Evolutionary conservation across 2,888 invertebrate genomes (phyloP).

Genomic region (Uropetala carovei): DNA sequence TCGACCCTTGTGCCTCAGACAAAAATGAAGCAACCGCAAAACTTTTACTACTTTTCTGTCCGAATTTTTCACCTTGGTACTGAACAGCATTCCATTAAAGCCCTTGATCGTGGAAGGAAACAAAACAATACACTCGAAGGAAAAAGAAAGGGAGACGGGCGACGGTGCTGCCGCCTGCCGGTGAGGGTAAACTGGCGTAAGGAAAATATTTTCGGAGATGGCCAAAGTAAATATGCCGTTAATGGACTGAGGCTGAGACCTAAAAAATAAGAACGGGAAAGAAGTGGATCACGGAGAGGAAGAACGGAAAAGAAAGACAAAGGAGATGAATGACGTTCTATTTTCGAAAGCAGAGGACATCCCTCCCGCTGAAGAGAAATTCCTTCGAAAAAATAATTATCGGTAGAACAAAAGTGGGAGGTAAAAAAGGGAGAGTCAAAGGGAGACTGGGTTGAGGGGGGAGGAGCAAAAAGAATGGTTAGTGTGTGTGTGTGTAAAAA

Average conservation of each 20-base stretch:
- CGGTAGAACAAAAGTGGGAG: not conserved
- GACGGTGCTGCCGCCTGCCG: not conserved
- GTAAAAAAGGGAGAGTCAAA: not conserved
- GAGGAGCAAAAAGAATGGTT: not conserved
- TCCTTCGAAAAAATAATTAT: constrained; percentile 49
- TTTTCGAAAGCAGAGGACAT: not conserved
- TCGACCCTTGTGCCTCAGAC: not conserved
- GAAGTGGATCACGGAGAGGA: not conserved
- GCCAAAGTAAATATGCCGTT: constrained; percentile 60
- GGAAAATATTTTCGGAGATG: constrained; percentile 51
- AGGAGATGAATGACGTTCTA: not conserved
- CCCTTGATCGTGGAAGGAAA: constrained; percentile 20
- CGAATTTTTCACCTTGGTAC: not conserved
- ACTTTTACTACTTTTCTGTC: not conserved
- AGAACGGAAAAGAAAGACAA: not conserved
- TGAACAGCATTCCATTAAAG: constrained; percentile 28
- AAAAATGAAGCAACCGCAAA: not conserved
- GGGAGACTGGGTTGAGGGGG: not conserved
- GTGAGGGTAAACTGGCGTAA: constrained; percentile 31
- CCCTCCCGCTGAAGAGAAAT: not conserved
- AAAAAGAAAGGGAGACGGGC: not conserved
- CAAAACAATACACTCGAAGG: constrained; percentile 4
- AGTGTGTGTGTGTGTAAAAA: not conserved
- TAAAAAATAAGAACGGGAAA: not conserved
- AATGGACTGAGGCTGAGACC: constrained; percentile 54